Evolutionary conservation across 2,113 vertebrate genomes (phyloP).

Genomic region (Martes martes): DNA sequence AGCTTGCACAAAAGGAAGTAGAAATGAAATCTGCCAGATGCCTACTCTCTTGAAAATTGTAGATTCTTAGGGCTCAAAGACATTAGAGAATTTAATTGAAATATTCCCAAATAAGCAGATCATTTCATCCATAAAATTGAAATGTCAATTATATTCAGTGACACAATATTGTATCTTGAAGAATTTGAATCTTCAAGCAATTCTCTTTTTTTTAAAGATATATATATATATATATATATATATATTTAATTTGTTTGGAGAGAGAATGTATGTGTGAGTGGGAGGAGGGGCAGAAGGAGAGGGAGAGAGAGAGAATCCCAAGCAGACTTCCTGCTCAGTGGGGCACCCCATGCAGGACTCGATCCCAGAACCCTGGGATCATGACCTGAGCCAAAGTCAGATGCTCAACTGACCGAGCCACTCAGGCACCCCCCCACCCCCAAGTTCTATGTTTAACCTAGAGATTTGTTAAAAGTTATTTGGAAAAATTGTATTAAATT

Average conservation of each 20-base stretch:
- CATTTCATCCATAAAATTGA: neutral
- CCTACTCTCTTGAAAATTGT: neutral
- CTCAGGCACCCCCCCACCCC: too few relatives aligned
- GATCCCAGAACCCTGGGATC: neutral
- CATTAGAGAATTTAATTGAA: neutral
- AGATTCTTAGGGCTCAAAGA: neutral
- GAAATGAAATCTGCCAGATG: neutral
- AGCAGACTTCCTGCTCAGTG: neutral
- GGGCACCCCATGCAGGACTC: neutral
- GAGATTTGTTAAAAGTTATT: neutral
- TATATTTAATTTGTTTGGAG: neutral
- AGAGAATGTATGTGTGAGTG: neutral
- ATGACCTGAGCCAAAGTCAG: neutral
- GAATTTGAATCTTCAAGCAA: neutral
- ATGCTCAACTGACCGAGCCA: neutral
- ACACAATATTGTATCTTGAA: neutral
- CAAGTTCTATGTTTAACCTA: neutral
- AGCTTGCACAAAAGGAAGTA: neutral
- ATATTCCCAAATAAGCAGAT: neutral
- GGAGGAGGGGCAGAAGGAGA: neutral
- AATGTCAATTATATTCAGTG: neutral
- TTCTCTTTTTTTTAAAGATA: neutral
- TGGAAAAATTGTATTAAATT: neutral
- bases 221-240: too few relatives aligned
- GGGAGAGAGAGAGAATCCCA: neutral